These are phyloP conservation scores for Drosophila koepferae DNA, from an alignment of 2,888 invertebrate genomes.

Conservation along the genomic window DNA sequence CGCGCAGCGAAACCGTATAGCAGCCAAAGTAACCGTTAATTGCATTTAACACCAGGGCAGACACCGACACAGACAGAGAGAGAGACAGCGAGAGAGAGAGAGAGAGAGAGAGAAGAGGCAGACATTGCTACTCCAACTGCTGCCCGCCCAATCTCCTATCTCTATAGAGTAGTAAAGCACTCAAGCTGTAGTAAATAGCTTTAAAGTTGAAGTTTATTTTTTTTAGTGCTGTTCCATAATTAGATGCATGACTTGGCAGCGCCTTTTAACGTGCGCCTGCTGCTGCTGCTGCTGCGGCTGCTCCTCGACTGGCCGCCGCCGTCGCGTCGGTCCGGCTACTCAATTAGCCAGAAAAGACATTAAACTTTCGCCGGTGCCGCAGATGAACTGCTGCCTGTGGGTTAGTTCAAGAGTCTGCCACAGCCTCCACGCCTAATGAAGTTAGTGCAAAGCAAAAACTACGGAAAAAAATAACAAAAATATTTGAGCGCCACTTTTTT, in stretches of 20 bases:
- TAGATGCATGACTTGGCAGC: conserved; percentile 76
- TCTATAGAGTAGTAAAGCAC: conserved; percentile 27
- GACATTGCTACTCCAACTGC: neutral
- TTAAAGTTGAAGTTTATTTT: conserved; percentile 53
- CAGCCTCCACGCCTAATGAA: conserved; percentile 60
- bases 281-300: conserved; percentile 3
- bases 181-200: conserved; percentile 54
- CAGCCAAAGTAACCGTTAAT: conserved; percentile 67
- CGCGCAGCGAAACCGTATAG: conserved; percentile 36
- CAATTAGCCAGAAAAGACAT: conserved; percentile 78
- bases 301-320: neutral
- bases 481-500: conserved; percentile 66
- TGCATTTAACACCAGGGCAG: conserved; percentile 55
- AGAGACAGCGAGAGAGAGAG: neutral
- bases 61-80: conserved; percentile 2
- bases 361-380: conserved; percentile 64
- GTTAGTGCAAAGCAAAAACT: conserved; percentile 43
- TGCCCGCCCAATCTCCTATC: conserved; percentile 7
- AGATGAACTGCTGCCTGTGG: conserved; percentile 34
- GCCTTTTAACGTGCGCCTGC: conserved; percentile 44
- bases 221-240: conserved; percentile 62
- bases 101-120: neutral
- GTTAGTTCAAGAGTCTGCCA: conserved; percentile 51
- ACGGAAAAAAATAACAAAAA: neutral
- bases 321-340: conserved; percentile 50